Percentiles rank a stretch among this genome's conserved stretches.
Conservation (phyloP, 2,888 invertebrate species). For the Ormia ochracea region DNA sequence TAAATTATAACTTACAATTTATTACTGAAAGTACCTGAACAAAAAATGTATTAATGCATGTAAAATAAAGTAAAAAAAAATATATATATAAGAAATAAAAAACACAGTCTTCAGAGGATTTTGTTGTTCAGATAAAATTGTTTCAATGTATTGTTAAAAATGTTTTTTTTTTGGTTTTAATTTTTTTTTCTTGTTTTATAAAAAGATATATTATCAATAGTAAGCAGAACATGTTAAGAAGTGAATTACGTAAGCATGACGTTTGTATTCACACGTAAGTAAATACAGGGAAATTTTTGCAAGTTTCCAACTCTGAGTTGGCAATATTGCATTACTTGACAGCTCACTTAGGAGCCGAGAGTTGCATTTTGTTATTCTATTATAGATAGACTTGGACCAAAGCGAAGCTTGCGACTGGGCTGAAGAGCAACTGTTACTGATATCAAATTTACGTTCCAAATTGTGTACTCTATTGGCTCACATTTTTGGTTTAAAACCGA, state of each 20-base stretch:
- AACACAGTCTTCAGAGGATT: conserved; percentile 71
- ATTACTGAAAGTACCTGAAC: conserved; percentile 36
- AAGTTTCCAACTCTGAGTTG: background rate
- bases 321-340: background rate
- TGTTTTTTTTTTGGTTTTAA: conserved; percentile 70
- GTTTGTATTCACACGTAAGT: conserved; percentile 21
- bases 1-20: conserved; percentile 41
- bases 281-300: conserved; percentile 1
- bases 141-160: conserved; percentile 72
- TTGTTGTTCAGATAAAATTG: conserved; percentile 72
- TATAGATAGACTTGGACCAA: too few relatives aligned
- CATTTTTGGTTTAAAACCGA: too few relatives aligned
- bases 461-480: too few relatives aligned
- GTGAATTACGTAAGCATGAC: conserved; percentile 49
- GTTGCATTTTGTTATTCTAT: too few relatives aligned
- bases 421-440: too few relatives aligned
- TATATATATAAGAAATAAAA: background rate
- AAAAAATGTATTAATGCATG: background rate
- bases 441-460: too few relatives aligned
- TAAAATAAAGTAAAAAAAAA: background rate
- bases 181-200: background rate
- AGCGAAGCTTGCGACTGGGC: too few relatives aligned
- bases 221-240: conserved; percentile 38
- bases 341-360: background rate
- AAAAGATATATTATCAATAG: conserved; percentile 41